These are phyloP conservation scores for Setipinna tenuifilis DNA, from an alignment of 2,797 vertebrate species.

Conservation along the genomic window DNA sequence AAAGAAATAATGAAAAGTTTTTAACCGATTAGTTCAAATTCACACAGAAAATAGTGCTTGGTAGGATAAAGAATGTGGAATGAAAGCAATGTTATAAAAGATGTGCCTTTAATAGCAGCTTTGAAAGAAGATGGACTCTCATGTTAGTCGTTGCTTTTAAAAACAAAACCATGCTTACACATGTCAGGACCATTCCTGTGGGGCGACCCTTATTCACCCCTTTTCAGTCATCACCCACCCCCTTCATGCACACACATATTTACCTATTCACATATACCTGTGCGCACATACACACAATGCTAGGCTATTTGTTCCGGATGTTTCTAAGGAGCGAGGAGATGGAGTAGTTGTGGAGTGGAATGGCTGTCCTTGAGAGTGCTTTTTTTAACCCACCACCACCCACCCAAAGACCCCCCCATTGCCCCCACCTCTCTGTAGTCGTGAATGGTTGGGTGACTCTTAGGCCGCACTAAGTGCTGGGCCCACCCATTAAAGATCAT, in stretches of 20 bases:
- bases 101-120: background rate
- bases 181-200: background rate
- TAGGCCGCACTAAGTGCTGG: background rate
- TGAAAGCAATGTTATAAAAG: background rate
- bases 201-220: background rate
- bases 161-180: background rate
- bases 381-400: too few species aligned
- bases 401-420: background rate
- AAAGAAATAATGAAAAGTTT: background rate
- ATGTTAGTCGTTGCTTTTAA: background rate
- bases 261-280: background rate
- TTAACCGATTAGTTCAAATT: background rate
- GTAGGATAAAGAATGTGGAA: background rate
- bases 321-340: background rate
- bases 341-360: background rate
- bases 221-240: too few species aligned
- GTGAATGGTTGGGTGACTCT: background rate
- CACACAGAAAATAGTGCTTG: background rate
- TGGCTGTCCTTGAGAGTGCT: background rate
- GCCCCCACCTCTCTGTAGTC: background rate
- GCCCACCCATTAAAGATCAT: background rate
- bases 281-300: background rate
- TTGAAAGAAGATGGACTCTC: background rate
- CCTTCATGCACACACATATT: background rate
- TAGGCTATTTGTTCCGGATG: background rate